These are phyloP conservation scores for Venturia canescens DNA, from an alignment of 1,140 invertebrate genomes.

Conservation along the genomic window DNA sequence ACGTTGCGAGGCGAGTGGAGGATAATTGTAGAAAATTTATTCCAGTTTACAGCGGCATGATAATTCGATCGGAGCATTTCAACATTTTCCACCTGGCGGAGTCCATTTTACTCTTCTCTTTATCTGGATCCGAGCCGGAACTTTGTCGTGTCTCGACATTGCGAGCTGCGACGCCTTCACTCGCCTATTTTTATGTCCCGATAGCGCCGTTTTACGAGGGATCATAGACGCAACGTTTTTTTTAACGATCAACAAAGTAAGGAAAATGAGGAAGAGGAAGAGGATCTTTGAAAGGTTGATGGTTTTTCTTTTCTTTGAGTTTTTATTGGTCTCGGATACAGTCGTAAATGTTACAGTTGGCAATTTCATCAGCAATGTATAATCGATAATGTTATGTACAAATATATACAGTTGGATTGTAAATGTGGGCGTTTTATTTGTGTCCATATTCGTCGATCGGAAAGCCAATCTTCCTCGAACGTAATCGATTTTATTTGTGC, in stretches of 20 bases:
- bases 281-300: background rate
- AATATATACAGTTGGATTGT: constrained; percentile 67
- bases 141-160: too few relatives aligned
- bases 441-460: background rate
- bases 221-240: background rate
- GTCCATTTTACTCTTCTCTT: too few relatives aligned
- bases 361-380: constrained; percentile 67
- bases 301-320: constrained; percentile 61
- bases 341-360: constrained; percentile 71
- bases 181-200: too few relatives aligned
- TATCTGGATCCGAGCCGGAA: too few relatives aligned
- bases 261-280: too few relatives aligned
- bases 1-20: too few relatives aligned
- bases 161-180: too few relatives aligned
- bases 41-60: too few relatives aligned
- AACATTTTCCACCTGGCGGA: too few relatives aligned
- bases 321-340: constrained; percentile 74
- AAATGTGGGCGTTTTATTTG: constrained; percentile 52
- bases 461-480: background rate
- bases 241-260: background rate
- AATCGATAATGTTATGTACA: constrained; percentile 68
- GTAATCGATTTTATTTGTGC: background rate
- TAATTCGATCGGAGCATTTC: too few relatives aligned
- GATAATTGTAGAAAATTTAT: too few relatives aligned
- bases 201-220: too few relatives aligned